Evolutionary conservation across 2,113 vertebrate genomes (phyloP).

Genomic region (Australoheros scitulus): DNA sequence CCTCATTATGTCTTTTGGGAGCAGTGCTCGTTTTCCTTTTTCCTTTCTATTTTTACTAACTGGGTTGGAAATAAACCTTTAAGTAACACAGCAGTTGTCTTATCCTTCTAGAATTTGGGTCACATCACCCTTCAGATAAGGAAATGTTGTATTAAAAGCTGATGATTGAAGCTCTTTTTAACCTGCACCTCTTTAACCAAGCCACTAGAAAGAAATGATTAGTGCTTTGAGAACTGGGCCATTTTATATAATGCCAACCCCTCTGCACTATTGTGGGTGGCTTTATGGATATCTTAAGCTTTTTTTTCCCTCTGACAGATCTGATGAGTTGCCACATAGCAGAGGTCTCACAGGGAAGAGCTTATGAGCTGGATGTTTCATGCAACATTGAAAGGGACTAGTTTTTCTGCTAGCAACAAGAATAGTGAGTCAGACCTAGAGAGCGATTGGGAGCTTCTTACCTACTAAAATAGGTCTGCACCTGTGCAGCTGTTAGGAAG

Average conservation of each 20-base stretch:
- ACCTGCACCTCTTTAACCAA: conserved; percentile 7
- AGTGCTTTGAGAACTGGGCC: conserved; percentile 19
- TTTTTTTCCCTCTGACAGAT: neutral
- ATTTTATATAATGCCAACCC: conserved; percentile 13
- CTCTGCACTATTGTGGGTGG: conserved; percentile 3
- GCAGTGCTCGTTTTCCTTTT: neutral
- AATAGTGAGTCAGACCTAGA: conserved; percentile 15
- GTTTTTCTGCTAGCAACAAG: conserved; percentile 20
- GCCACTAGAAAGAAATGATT: conserved; percentile 22
- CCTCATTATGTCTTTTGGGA: neutral
- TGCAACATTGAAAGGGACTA: conserved; percentile 28
- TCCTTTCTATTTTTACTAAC: conserved; percentile 49
- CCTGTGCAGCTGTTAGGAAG: neutral
- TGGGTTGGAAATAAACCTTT: conserved; percentile 67
- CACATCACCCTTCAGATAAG: conserved; percentile 24
- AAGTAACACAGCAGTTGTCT: conserved; percentile 40
- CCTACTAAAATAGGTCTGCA: conserved; percentile 14
- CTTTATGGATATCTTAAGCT: conserved; percentile 29
- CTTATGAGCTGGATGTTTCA: conserved; percentile 36
- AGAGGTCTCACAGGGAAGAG: conserved; percentile 37
- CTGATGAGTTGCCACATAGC: conserved; percentile 7
- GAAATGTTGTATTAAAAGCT: conserved; percentile 8
- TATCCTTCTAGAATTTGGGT: conserved; percentile 40
- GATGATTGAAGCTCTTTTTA: conserved; percentile 11
- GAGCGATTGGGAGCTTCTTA: conserved; percentile 4